Percentiles rank a stretch among this genome's conserved stretches.
These are phyloP conservation scores for Drosophila rubida DNA, from an alignment of 2,888 invertebrate species.

Conservation along the genomic window DNA sequence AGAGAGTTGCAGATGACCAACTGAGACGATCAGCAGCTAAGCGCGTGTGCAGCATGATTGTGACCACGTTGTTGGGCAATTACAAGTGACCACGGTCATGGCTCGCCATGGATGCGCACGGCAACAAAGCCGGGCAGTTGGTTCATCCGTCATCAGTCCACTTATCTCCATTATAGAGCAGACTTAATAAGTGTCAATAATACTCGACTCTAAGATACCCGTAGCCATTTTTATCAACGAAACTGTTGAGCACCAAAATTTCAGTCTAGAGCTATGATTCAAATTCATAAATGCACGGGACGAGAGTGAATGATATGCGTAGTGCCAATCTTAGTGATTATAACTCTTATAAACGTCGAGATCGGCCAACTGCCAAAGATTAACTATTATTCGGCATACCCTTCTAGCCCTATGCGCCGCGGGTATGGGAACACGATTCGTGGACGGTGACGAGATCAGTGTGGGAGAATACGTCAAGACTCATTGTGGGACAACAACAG, in stretches of 20 bases:
- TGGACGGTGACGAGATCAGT: constrained; percentile 3
- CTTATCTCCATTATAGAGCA: not conserved
- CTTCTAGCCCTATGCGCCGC: not conserved
- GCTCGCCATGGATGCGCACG: constrained; percentile 20
- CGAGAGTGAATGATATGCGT: too few relatives aligned
- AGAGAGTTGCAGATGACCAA: not conserved
- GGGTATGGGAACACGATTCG: not conserved
- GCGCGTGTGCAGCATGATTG: constrained; percentile 18
- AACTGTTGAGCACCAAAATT: too few relatives aligned
- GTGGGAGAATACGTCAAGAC: constrained; percentile 14
- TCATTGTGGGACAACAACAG: constrained; percentile 16
- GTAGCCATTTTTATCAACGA: too few relatives aligned
- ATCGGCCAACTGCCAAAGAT: too few relatives aligned
- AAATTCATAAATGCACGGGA: too few relatives aligned
- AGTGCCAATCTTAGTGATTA: too few relatives aligned
- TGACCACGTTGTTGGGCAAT: constrained; percentile 23
- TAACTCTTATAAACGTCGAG: too few relatives aligned
- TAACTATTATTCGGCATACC: not conserved
- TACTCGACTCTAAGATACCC: not conserved
- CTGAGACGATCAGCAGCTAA: constrained; percentile 10
- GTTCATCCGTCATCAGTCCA: not conserved
- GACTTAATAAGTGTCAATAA: not conserved
- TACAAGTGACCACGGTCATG: constrained; percentile 32
- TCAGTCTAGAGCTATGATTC: too few relatives aligned
- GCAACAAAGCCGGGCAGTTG: constrained; percentile 22